phyloP scores from a whole-genome alignment of 1,140 invertebrate species.

The Polypedilum vanderplanki region DNA sequence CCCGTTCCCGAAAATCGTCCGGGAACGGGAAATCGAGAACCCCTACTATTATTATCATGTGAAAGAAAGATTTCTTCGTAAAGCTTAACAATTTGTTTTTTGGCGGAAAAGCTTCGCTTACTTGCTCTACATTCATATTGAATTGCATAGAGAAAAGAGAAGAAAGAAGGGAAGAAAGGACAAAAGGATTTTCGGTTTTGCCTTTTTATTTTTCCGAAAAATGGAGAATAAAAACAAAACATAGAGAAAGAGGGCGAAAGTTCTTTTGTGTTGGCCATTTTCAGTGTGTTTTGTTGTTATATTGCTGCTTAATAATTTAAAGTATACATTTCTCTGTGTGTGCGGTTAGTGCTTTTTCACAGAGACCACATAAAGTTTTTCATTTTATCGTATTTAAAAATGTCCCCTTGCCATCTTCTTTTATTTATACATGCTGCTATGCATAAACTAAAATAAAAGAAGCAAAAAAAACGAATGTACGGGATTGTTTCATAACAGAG shows the following conservation, averaged over 20 bases:
- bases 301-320: background rate
- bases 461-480: no score
- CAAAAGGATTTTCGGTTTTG: slow-evolving; percentile 4
- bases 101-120: background rate
- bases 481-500: no score
- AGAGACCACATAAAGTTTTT: slow-evolving; percentile 11
- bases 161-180: background rate
- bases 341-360: background rate
- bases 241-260: background rate
- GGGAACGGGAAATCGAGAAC: no score
- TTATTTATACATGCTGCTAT: background rate
- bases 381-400: background rate
- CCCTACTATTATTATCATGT: no score
- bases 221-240: background rate
- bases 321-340: background rate
- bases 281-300: slow-evolving; percentile 8
- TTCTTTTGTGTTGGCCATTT: background rate
- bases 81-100: slow-evolving; percentile 13
- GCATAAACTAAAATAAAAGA: background rate
- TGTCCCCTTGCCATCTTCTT: background rate
- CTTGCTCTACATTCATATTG: no score
- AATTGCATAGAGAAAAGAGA: no score
- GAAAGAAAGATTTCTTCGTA: background rate
- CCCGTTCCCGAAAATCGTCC: no score
- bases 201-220: background rate